Evolutionary conservation across 2,113 vertebrate genomes (phyloP).

Genomic region (Syngnathus floridae): DNA sequence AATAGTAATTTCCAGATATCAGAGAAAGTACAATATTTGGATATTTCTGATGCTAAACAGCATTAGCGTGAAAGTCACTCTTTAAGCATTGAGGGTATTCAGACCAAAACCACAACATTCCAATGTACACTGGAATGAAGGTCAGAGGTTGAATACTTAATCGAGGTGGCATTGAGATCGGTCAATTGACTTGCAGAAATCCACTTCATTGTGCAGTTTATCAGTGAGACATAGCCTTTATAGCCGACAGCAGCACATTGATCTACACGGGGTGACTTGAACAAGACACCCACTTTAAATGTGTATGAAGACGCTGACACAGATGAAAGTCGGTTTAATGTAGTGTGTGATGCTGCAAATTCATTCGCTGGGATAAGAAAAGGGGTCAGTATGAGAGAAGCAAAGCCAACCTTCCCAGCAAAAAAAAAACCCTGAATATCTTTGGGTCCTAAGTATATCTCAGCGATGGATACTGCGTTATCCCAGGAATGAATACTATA

Average conservation of each 20-base stretch:
- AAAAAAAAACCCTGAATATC: constrained; percentile 6
- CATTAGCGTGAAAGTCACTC: not conserved
- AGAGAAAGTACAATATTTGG: not conserved
- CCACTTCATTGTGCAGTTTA: constrained; percentile 33
- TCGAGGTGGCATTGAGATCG: constrained; percentile 21
- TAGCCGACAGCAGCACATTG: constrained; percentile 29
- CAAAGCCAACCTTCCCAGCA: constrained; percentile 21
- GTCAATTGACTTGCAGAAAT: constrained; percentile 29
- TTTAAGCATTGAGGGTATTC: not conserved
- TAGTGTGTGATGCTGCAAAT: constrained; percentile 16
- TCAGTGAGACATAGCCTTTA: constrained; percentile 21
- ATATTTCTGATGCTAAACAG: not conserved
- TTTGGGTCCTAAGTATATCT: constrained; percentile 5
- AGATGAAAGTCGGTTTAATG: constrained; percentile 27
- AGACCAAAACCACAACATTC: not conserved
- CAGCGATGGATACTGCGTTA: constrained; percentile 15
- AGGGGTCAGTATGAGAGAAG: constrained; percentile 22
- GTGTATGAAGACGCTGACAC: constrained; percentile 28
- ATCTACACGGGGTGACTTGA: constrained; percentile 34
- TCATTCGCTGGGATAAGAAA: constrained; percentile 16
- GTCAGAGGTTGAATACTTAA: constrained; percentile 23
- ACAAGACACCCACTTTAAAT: constrained; percentile 25
- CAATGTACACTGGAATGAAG: constrained; percentile 6
- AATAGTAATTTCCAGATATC: not conserved
- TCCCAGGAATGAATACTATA: constrained; percentile 50